phyloP scores from a whole-genome alignment of 2,888 invertebrate genomes.

The Aspidiotus rigidus region DNA sequence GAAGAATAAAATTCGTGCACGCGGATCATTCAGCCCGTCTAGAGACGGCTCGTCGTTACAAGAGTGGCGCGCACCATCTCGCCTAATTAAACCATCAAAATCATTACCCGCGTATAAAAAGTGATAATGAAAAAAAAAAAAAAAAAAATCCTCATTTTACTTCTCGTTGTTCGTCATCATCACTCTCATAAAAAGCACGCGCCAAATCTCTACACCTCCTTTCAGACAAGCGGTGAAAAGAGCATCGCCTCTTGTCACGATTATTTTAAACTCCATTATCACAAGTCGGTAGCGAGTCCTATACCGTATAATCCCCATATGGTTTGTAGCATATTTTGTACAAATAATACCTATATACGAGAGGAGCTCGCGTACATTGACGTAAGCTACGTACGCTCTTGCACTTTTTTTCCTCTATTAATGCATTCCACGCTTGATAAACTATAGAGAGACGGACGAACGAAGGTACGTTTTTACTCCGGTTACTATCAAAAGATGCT shows the following conservation, averaged over 20 bases:
- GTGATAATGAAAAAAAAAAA: not conserved
- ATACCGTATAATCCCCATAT: conserved; percentile 19
- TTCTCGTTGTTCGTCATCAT: conserved; percentile 17
- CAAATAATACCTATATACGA: conserved; percentile 11
- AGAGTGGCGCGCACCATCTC: not conserved
- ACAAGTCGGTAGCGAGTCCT: conserved; percentile 30
- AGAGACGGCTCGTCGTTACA: too few relatives aligned
- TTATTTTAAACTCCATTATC: conserved; percentile 30
- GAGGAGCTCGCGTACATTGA: conserved; percentile 21
- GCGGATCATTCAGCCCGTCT: too few relatives aligned
- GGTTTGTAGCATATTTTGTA: conserved; percentile 33
- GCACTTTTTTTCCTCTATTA: too few relatives aligned
- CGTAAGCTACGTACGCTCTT: conserved; percentile 17
- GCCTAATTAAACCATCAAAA: conserved; percentile 9
- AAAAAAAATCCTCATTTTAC: not conserved
- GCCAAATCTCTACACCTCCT: conserved; percentile 29
- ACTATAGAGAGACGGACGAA: too few relatives aligned
- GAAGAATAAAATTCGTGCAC: too few relatives aligned
- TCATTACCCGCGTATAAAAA: conserved; percentile 10
- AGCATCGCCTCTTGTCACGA: conserved; percentile 29
- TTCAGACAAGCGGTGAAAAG: conserved; percentile 10
- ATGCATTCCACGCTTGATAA: too few relatives aligned
- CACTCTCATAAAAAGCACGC: conserved; percentile 29
- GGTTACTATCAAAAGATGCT: too few relatives aligned
- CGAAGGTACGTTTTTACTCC: too few relatives aligned